Evolutionary conservation across 2,797 vertebrate genomes (phyloP).

Genomic region (Chloroceryle inda): DNA sequence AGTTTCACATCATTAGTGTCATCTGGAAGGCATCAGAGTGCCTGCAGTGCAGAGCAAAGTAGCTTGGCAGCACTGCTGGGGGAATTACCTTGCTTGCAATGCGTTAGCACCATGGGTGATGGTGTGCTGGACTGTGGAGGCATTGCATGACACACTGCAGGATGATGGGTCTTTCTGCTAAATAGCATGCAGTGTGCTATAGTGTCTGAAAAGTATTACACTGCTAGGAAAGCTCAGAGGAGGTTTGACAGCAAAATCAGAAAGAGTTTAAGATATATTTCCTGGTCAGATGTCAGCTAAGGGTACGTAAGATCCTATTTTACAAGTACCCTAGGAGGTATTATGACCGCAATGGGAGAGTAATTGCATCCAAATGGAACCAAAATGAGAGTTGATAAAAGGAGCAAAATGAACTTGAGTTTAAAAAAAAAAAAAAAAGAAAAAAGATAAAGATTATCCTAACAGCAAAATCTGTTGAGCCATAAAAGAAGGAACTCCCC

Average conservation of each 20-base stretch:
- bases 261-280: background rate
- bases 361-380: conserved; percentile 27
- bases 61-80: background rate
- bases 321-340: conserved; percentile 7
- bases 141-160: background rate
- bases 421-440: background rate
- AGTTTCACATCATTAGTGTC: conserved; percentile 8
- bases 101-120: rapidly evolving
- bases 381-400: conserved; percentile 30
- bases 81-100: background rate
- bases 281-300: background rate
- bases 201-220: background rate
- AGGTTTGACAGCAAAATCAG: background rate
- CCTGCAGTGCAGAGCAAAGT: background rate
- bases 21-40: background rate
- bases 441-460: background rate
- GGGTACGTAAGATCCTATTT: background rate
- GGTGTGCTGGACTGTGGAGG: background rate
- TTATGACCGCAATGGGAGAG: conserved; percentile 28
- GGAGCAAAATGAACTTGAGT: conserved; percentile 12
- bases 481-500: background rate
- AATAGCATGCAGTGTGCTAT: background rate
- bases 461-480: background rate
- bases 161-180: background rate
- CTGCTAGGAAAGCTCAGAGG: background rate